Evolutionary conservation across 2,888 invertebrate species (phyloP).

Genomic region (Nymphalis polychloros): DNA sequence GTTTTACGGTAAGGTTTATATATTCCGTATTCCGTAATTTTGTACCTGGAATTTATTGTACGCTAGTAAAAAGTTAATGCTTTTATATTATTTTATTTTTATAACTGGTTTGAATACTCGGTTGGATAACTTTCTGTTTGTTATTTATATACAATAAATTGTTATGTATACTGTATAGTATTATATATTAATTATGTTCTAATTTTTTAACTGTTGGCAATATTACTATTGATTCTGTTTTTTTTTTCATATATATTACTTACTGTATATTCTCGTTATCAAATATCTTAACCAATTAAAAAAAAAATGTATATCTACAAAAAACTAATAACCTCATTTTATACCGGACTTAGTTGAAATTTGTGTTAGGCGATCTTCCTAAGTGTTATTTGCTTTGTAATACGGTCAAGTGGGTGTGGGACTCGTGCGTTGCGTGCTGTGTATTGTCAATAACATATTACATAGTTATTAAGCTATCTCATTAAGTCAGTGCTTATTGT

Average conservation of each 20-base stretch:
- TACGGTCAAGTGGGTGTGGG: neutral
- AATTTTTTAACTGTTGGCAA: no score
- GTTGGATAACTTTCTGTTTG: constrained; percentile 5
- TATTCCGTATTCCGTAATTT: constrained; percentile 23
- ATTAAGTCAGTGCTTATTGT: no score
- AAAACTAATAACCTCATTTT: constrained; percentile 12
- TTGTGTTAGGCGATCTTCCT: constrained; percentile 22
- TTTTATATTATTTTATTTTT: constrained; percentile 25
- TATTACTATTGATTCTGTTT: no score
- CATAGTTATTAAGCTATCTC: no score
- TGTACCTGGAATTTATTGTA: constrained; percentile 30
- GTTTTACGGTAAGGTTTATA: constrained; percentile 36
- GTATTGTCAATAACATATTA: constrained; percentile 38
- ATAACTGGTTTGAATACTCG: constrained; percentile 13
- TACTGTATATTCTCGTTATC: no score
- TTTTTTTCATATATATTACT: no score
- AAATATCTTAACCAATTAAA: no score
- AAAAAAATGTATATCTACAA: no score
- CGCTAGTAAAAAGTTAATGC: constrained; percentile 29
- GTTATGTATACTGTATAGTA: no score
- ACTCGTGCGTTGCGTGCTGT: neutral
- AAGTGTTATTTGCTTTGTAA: constrained; percentile 23
- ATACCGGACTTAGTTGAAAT: constrained; percentile 23
- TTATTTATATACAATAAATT: no score
- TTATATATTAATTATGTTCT: no score